These are phyloP conservation scores for Passerculus sandwichensis DNA, from an alignment of 2,797 vertebrate genomes.

Conservation along the genomic window DNA sequence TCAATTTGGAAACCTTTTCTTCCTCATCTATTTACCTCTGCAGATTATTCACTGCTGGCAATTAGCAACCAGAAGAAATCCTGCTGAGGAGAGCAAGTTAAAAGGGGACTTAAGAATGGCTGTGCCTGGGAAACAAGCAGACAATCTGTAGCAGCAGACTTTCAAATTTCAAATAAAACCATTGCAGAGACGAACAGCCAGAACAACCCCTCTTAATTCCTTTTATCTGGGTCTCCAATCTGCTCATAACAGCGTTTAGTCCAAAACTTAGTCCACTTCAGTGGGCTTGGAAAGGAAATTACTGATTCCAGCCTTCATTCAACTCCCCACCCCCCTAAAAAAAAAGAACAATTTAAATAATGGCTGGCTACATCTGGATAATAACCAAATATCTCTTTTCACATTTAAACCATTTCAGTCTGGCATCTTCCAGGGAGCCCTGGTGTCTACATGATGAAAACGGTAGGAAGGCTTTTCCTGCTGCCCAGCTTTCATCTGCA, in stretches of 20 bases:
- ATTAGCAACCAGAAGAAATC: constrained; percentile 49
- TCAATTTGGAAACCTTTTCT: constrained; percentile 26
- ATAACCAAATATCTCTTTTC: constrained; percentile 37
- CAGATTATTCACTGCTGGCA: constrained; percentile 32
- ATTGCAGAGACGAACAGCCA: constrained; percentile 46
- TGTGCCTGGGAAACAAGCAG: constrained; percentile 19
- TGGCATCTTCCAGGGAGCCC: constrained; percentile 1
- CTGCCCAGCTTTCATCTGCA: constrained; percentile 2
- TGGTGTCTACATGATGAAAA: not conserved
- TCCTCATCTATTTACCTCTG: constrained; percentile 41
- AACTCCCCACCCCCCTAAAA: not conserved
- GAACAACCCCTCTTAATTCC: constrained; percentile 30
- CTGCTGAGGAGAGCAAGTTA: constrained; percentile 53
- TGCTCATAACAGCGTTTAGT: constrained; percentile 25
- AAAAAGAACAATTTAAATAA: constrained; percentile 47
- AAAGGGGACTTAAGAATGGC: constrained; percentile 42
- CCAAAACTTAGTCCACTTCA: constrained; percentile 50
- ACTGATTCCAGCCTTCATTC: constrained; percentile 5
- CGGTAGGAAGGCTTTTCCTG: not conserved
- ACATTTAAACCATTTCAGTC: constrained; percentile 8
- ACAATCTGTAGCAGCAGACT: constrained; percentile 42
- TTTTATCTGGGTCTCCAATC: constrained; percentile 45
- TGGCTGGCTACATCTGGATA: not conserved
- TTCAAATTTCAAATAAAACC: constrained; percentile 12
- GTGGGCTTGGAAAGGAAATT: constrained; percentile 17